Evolutionary conservation across 2,113 vertebrate species (phyloP), one percentile per base, ranked within the genome.

Genomic region (Chloropsis cyanopogon): DNA sequence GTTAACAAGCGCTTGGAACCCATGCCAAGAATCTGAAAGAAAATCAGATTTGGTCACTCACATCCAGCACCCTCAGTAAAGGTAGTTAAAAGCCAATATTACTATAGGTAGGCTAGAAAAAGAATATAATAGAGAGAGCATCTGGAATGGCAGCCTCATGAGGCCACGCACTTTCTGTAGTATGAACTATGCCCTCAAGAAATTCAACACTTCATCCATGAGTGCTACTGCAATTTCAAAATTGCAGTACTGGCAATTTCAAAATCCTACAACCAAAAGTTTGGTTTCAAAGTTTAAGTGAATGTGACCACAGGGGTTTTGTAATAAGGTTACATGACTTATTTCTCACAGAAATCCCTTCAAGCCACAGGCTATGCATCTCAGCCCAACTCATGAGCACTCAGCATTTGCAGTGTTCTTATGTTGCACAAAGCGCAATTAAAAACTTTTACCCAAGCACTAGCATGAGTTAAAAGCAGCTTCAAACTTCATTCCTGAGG

Each of bases 1-100:
- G 99, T 99, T 88, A 99, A 91, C 90, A 99, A 94, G 41, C 99
- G 98, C 66, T 98, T 99, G 86, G 99, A 99, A 59, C 99, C 99
- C 98, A 99, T 98, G 42, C 99, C 99, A 70, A 99, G 98, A 59
- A 99, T 99, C 99, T 99, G 97, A 28, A 97, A 93, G 75, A 50
- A 52, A 91, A 65, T 14, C 25, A 9, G 2, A 20, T 14, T 29
- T 50, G 11, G 54, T 77, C 63, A 88, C 24, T 77, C 24, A 21
- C 20, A 42, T 28, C 22, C 33, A 77, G 46, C 7, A 65, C 9
- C 24, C 41, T 49, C 57, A 66, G 15, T 3, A 63, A 35, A 47
- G 4, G 4, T 2, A 42, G 3, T 59, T 28, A 53, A 23, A 64
- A 76, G 22, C 5, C n/a, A 79, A 0, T 69, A 26, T 28, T 68